Conservation (phyloP, 2,113 vertebrate genomes). For the Brachyistius frenatus region DNA sequence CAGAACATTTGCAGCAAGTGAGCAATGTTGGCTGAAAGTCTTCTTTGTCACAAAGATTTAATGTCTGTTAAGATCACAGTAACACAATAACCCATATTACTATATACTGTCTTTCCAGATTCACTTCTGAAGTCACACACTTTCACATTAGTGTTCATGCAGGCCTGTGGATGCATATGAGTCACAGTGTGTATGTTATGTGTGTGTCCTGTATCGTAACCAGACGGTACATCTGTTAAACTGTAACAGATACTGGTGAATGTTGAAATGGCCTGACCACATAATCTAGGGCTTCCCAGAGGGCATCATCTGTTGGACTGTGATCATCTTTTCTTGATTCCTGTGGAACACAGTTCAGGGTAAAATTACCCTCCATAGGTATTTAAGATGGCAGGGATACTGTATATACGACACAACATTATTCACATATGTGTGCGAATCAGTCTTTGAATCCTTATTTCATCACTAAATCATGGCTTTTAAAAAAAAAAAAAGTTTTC, state of each 20-base stretch:
- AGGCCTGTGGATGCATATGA: not conserved
- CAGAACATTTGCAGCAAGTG: not conserved
- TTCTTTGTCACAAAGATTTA: not conserved
- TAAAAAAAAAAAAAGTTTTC: too few relatives aligned
- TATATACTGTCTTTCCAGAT: not conserved
- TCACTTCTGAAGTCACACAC: not conserved
- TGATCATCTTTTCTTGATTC: conserved; percentile 47
- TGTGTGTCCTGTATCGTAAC: conserved; percentile 21
- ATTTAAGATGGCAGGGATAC: conserved; percentile 7
- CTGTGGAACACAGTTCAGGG: conserved; percentile 25
- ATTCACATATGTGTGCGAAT: too few relatives aligned
- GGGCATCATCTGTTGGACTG: conserved; percentile 43
- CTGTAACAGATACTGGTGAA: conserved; percentile 58
- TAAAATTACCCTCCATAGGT: conserved; percentile 10
- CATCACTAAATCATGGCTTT: too few relatives aligned
- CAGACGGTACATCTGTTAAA: conserved; percentile 62
- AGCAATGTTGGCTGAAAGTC: not conserved
- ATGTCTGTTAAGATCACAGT: not conserved
- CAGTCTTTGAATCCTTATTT: too few relatives aligned
- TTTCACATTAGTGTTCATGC: conserved; percentile 12
- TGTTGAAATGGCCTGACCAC: conserved; percentile 64
- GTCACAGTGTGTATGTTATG: conserved; percentile 11
- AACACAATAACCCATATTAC: not conserved
- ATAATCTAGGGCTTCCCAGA: conserved; percentile 34
- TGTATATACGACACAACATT: not conserved